Percentiles rank a stretch among this genome's conserved stretches.
These are phyloP conservation scores for Chloebia gouldiae DNA, from an alignment of 2,113 vertebrate genomes.

Conservation along the genomic window DNA sequence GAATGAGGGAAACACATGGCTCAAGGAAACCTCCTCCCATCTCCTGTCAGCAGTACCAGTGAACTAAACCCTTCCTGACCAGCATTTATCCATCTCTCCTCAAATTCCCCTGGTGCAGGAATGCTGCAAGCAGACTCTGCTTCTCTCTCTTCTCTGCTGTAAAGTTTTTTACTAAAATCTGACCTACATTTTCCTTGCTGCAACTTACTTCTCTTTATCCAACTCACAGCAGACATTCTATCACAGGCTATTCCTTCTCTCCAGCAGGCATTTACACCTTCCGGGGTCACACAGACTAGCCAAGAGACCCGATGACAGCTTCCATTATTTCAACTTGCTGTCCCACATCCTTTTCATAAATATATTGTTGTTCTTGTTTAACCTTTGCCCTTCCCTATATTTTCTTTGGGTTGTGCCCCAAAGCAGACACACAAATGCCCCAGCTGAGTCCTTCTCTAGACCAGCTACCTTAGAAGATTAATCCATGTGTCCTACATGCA, in stretches of 20 bases:
- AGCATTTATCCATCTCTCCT: neutral
- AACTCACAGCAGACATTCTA: neutral
- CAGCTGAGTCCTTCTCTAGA: neutral
- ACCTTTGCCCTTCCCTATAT: neutral
- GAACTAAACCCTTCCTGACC: neutral
- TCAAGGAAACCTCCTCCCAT: neutral
- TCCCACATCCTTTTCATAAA: neutral
- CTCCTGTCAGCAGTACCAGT: neutral
- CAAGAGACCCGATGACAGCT: neutral
- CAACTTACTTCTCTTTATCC: neutral
- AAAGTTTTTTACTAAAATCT: neutral
- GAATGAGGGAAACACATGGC: neutral
- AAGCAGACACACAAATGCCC: neutral
- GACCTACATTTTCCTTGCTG: neutral
- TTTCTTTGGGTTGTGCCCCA: neutral
- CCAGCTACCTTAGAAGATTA: neutral
- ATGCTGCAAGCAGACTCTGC: neutral
- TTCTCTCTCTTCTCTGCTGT: neutral
- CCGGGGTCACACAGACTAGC: neutral
- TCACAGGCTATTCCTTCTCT: neutral
- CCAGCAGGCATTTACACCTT: neutral
- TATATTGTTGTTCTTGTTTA: neutral
- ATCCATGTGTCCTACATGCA: rapidly evolving
- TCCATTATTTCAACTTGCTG: neutral
- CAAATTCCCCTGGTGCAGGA: neutral